Evolutionary conservation across 2,888 invertebrate genomes (phyloP), one percentile per base, ranked within the genome.

Genomic region (Drosophila kuntzei): DNA sequence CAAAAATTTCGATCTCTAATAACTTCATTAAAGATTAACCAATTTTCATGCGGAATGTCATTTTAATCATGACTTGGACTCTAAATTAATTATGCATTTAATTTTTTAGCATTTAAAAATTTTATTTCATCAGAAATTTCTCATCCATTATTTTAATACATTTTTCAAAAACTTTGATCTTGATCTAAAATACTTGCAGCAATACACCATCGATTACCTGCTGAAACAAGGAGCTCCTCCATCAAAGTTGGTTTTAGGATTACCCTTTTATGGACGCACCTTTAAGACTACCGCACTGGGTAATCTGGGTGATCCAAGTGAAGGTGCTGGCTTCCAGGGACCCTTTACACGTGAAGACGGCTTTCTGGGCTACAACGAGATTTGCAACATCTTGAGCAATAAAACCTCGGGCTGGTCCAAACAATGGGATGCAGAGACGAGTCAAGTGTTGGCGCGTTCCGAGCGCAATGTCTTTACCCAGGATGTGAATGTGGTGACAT

Each of bases 341-440:
- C 96, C 96, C 0, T 96, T 93, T 74, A 97, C 96, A 1, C 93
- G 94, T 16, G 96, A 97, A 91, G 94, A 95, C 77, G 97, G 97
- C 0, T 97, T 97, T 79, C 94, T 97, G 93, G 98, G 97, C 1
- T 98, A 96, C 90, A 97, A 97, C 90, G 98, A 98, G 94, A 95
- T 96, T 53, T 96, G 96, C 83, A 84, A 92, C 57, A 94, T 95
- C 73, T 83, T 95, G 16, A 93, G 93, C 41, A 95, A 95, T 84
- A 93, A 93, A 14, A 93, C 94, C 0, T 93, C 94, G 0, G 93
- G 93, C 0, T 97, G 97, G 96, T 93, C 91, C 0, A 93, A 93
- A 20, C 94, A 94, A 65, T 97, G 96, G 96, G 96, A 97, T 88
- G 93, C 94, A 0, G 92, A 93, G 55, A 94, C 93, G 16, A 87